Evolutionary conservation across 2,797 vertebrate genomes (phyloP), one percentile per base, ranked within the genome.

Genomic region (Poeciliopsis gracilis): DNA sequence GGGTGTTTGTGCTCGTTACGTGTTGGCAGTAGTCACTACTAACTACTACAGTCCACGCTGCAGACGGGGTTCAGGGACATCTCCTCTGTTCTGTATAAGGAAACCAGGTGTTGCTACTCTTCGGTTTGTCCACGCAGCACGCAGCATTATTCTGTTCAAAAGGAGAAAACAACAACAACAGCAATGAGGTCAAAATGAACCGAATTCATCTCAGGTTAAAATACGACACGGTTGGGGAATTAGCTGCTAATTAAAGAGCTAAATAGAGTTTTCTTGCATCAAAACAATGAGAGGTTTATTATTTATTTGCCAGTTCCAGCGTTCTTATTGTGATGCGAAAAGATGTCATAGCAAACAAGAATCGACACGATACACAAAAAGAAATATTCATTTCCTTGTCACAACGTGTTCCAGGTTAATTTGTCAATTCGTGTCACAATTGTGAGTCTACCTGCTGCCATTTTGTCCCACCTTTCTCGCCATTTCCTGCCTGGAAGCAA

Each of bases 1-100:
- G 76, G 82, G 79, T 87, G 84, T 78, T 93, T 94, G 93, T 94
- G 92, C 91, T 93, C 90, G 81, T 89, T 70, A 79, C 72, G 86
- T 80, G 79, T 77, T 87, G 90, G 79, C 71, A 83, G 89, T 86
- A 89, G 91, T 91, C 88, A 76, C 75, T 82, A 82, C 78, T 82
- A 87, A 82, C 73, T 82, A 87, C 90, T 87, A 88, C 73, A 77
- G 73, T 92, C 90, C 88, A 87, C 81, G 83, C 80, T 9, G 49
- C 20, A 83, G 71, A 77, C 79, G 78, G 73, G n/a, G 87, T 84
- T 73, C 80, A 41, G 86, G 78, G 83, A 71, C 75, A 46, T 83
- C 84, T 87, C 82, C 84, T 91, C 84, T 57, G 81, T 70, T 78
- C 78, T 83, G 71, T 15, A 46, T 87, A 80, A 84, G 87, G 78